Conservation (phyloP, 92 coral and sea anemone species). For the Epizoanthus illoricatus region DNA sequence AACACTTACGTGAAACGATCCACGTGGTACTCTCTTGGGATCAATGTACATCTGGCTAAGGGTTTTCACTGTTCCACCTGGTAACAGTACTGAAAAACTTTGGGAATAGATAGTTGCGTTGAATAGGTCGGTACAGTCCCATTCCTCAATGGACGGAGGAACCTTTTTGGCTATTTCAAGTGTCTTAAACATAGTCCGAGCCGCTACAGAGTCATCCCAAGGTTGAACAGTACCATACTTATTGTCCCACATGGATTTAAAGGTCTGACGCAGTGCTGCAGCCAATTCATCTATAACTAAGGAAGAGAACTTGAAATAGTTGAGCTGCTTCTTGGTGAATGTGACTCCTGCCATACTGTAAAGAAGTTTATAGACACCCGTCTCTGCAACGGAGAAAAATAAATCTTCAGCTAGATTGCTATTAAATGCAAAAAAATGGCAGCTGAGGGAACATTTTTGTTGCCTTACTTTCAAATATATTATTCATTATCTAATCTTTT, state of each 20-base stretch:
- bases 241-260: conserved; percentile 31
- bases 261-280: conserved; percentile 25
- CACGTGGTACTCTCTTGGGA: conserved; percentile 3
- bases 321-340: conserved; percentile 25
- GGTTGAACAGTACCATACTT: conserved; percentile 21
- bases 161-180: conserved; percentile 17
- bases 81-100: not conserved
- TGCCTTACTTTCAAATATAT: too few species aligned
- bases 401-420: too few species aligned
- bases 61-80: not conserved
- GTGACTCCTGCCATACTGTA: conserved; percentile 21
- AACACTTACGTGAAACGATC: conserved; percentile 41
- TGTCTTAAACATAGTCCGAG: conserved; percentile 3
- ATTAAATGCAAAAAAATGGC: too few species aligned
- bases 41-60: conserved; percentile 36
- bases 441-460: too few species aligned
- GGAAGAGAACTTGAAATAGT: conserved; percentile 37
- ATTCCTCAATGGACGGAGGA: conserved; percentile 20
- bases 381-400: not conserved
- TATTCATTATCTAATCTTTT: too few species aligned
- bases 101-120: conserved; percentile 1
- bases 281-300: conserved; percentile 29
- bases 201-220: conserved; percentile 39
- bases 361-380: not conserved
- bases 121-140: conserved; percentile 38